Conservation (phyloP, 1,140 invertebrate genomes). For the Eriocheir sinensis region DNA sequence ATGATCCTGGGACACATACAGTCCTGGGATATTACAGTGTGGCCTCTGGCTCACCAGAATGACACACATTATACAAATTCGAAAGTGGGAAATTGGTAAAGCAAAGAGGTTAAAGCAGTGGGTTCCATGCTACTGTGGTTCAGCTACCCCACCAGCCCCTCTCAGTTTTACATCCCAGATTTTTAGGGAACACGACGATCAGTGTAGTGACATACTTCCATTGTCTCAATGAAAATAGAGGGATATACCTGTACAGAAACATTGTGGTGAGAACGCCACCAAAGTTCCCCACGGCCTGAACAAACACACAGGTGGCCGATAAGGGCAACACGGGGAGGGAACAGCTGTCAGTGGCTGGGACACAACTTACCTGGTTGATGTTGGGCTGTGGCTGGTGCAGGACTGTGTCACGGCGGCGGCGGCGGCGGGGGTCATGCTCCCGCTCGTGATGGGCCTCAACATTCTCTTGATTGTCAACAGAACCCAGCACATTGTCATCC, state of each 20-base stretch:
- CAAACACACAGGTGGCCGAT: not conserved
- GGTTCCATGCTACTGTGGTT: conserved; percentile 75
- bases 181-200: conserved; percentile 37
- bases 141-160: conserved; percentile 71
- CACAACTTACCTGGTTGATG: conserved; percentile 70
- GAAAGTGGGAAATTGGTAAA: conserved; percentile 72
- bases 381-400: conserved; percentile 77
- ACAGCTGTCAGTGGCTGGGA: not conserved
- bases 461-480: conserved; percentile 88
- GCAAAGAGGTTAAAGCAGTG: conserved; percentile 73
- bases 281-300: conserved; percentile 1
- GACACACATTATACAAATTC: conserved; percentile 68
- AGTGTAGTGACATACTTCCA: conserved; percentile 46
- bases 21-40: conserved; percentile 64
- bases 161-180: conserved; percentile 51
- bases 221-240: conserved; percentile 37
- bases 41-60: conserved; percentile 57
- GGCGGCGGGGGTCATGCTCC: conserved; percentile 79
- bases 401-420: conserved; percentile 73
- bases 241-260: not conserved
- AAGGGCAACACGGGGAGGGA: not conserved
- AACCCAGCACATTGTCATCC: conserved; percentile 82
- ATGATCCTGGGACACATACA: conserved; percentile 61
- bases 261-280: not conserved
- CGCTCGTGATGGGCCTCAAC: conserved; percentile 86